These are phyloP conservation scores for Zaprionus lachaisei DNA, from an alignment of 1,140 invertebrate species.

Conservation along the genomic window DNA sequence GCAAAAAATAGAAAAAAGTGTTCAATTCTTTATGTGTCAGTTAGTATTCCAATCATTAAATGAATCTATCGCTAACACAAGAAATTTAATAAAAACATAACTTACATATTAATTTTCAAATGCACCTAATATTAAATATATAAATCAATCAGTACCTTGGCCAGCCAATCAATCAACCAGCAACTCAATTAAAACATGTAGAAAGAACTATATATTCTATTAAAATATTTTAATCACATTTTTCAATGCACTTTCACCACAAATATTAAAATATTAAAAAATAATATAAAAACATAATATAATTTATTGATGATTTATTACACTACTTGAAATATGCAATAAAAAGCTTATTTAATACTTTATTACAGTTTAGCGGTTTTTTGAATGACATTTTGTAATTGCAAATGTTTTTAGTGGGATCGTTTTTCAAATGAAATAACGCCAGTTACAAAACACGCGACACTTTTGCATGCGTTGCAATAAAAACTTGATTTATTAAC, in stretches of 20 bases:
- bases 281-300: background rate
- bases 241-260: background rate
- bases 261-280: background rate
- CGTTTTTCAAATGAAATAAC: slow-evolving; percentile 54
- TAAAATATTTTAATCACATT: background rate
- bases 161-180: background rate
- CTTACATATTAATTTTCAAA: too few relatives aligned
- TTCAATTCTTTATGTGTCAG: too few relatives aligned
- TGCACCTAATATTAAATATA: too few relatives aligned
- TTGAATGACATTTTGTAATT: background rate
- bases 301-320: background rate
- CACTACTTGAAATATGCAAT: background rate
- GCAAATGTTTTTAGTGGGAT: background rate
- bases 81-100: too few relatives aligned
- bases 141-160: too few relatives aligned
- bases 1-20: too few relatives aligned
- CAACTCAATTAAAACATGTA: background rate
- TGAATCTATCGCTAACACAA: too few relatives aligned
- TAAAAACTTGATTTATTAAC: slow-evolving; percentile 69
- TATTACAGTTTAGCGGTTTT: background rate
- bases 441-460: slow-evolving; percentile 53
- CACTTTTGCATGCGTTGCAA: slow-evolving; percentile 14
- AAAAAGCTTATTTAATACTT: slow-evolving; percentile 1
- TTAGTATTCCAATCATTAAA: too few relatives aligned
- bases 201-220: background rate